A percentile compares a stretch with the other conserved stretches of the same genome.
Evolutionary conservation across 2,113 vertebrate species (phyloP).

Genomic region (Nestor notabilis): DNA sequence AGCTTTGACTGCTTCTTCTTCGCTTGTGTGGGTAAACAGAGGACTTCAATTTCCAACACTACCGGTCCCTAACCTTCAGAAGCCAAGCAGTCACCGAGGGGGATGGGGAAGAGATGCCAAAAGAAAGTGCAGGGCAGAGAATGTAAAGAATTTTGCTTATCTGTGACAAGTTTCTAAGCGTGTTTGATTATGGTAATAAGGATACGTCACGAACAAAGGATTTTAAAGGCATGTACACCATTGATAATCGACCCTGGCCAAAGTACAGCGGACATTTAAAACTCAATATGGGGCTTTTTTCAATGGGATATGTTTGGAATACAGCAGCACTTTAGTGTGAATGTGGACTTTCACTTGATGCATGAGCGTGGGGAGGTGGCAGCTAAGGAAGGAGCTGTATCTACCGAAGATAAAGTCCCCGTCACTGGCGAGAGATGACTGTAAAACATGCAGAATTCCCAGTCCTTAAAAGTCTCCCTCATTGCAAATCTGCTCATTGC

Average conservation of each 20-base stretch:
- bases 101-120: constrained; percentile 12
- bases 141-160: constrained; percentile 65
- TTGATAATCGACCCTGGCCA: constrained; percentile 43
- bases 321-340: neutral
- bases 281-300: neutral
- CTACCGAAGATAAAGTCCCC: neutral
- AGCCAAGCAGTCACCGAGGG: neutral
- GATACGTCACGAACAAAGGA: constrained; percentile 55
- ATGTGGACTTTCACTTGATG: constrained; percentile 29
- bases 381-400: constrained; percentile 3
- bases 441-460: neutral
- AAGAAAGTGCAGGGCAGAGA: constrained; percentile 45
- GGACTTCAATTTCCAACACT: constrained; percentile 23
- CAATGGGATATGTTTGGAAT: neutral
- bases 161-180: constrained; percentile 53
- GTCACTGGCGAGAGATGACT: neutral
- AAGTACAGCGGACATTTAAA: neutral
- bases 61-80: constrained; percentile 29
- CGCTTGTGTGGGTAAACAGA: constrained; percentile 13
- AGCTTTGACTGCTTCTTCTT: constrained; percentile 36
- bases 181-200: constrained; percentile 66
- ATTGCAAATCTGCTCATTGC: constrained; percentile 47
- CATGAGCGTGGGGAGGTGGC: neutral
- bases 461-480: constrained; percentile 10
- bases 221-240: constrained; percentile 46